Evolutionary conservation across 2,888 invertebrate species (phyloP).

Genomic region (Torymus tubicola): DNA sequence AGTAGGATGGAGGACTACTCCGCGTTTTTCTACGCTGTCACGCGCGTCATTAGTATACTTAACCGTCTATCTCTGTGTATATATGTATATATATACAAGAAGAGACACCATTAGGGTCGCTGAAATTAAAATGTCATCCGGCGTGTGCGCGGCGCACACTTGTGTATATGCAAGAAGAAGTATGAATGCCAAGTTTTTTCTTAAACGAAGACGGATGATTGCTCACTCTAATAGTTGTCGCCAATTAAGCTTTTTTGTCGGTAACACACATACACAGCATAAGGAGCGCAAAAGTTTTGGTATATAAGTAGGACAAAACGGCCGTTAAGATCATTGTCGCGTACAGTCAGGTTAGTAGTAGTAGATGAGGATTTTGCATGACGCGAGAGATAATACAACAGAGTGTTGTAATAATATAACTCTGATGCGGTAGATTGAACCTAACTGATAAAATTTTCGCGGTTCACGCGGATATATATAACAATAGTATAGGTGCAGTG

Average conservation of each 20-base stretch:
- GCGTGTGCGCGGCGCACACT: too few species aligned
- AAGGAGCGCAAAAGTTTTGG: neutral
- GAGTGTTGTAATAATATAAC: neutral
- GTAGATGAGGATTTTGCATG: constrained; percentile 3
- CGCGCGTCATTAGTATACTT: neutral
- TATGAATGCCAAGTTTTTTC: too few species aligned
- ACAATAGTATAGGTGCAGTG: too few species aligned
- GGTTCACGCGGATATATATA: too few species aligned
- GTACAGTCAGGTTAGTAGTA: too few species aligned
- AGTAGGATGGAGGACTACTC: neutral
- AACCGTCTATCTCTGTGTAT: too few species aligned
- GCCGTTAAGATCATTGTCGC: constrained; percentile 38
- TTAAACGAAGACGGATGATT: constrained; percentile 20
- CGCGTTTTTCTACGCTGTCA: neutral
- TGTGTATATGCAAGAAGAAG: neutral
- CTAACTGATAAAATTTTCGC: too few species aligned
- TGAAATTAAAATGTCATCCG: constrained; percentile 23
- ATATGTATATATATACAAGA: too few species aligned
- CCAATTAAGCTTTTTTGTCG: constrained; percentile 15
- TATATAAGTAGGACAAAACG: constrained; percentile 40
- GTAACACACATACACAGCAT: neutral
- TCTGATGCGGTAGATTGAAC: too few species aligned
- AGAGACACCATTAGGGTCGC: neutral
- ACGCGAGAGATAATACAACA: neutral
- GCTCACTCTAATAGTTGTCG: constrained; percentile 4